Percentiles rank a stretch among this genome's conserved stretches.
Evolutionary conservation across 2,888 invertebrate genomes (phyloP).

Genomic region (Anorthoa munda): DNA sequence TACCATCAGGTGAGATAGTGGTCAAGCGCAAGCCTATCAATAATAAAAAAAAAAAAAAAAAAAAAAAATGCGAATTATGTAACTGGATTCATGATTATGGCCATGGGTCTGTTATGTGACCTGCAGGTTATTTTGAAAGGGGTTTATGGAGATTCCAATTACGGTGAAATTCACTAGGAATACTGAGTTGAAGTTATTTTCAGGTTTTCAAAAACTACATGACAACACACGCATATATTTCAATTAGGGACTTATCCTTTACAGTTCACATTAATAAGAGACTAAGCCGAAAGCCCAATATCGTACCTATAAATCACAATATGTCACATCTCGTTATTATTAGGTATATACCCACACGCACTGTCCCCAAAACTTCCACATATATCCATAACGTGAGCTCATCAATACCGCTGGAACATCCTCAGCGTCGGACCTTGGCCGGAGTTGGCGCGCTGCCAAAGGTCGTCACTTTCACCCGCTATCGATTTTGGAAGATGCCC

Average conservation of each 20-base stretch:
- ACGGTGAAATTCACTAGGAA: not conserved
- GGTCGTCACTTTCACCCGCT: slow-evolving; percentile 72
- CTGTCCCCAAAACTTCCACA: slow-evolving; percentile 9
- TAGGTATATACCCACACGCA: slow-evolving; percentile 2
- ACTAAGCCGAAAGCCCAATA: not conserved
- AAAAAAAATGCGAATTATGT: slow-evolving; percentile 55
- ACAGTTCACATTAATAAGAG: not conserved
- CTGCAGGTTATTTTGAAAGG: slow-evolving; percentile 10
- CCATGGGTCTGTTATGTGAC: slow-evolving; percentile 13
- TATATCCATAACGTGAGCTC: slow-evolving; percentile 31
- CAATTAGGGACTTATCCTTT: not conserved
- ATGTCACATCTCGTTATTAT: not conserved
- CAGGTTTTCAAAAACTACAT: not conserved
- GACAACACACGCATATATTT: not conserved
- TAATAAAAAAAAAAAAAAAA: too few species aligned
- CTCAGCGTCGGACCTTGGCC: slow-evolving; percentile 65
- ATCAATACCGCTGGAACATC: slow-evolving; percentile 49
- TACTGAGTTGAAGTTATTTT: not conserved
- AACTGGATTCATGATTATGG: slow-evolving; percentile 46
- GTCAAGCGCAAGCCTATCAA: too few species aligned
- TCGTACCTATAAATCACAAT: slow-evolving; percentile 10
- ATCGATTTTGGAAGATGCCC: slow-evolving; percentile 70
- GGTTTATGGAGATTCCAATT: slow-evolving; percentile 5
- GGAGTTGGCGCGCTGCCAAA: slow-evolving; percentile 67
- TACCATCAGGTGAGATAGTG: too few species aligned